Evolutionary conservation across 2,888 invertebrate genomes (phyloP).

Genomic region (Rhingia campestris): DNA sequence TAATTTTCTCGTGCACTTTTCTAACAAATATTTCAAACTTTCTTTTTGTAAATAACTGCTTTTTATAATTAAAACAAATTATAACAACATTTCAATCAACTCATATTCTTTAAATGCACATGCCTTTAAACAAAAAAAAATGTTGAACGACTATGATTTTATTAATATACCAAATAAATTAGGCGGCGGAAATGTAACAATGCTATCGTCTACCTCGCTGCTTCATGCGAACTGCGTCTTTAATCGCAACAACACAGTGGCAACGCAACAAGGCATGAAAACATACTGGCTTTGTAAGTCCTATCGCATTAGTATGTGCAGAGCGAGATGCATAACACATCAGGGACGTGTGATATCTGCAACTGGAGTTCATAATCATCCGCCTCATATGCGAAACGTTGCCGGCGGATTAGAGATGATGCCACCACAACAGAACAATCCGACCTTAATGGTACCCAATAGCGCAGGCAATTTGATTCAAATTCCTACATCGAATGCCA

Average conservation of each 20-base stretch:
- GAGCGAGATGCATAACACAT: slow-evolving; percentile 83
- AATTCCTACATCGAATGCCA: slow-evolving; percentile 60
- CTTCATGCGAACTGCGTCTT: slow-evolving; percentile 83
- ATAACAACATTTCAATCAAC: slow-evolving; percentile 37
- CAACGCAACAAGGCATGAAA: slow-evolving; percentile 83
- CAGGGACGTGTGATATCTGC: slow-evolving; percentile 83
- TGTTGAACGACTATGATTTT: slow-evolving; percentile 47
- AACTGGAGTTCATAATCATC: slow-evolving; percentile 82
- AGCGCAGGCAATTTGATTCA: slow-evolving; percentile 62
- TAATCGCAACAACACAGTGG: slow-evolving; percentile 83
- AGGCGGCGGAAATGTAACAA: slow-evolving; percentile 82
- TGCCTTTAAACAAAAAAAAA: slow-evolving; percentile 42
- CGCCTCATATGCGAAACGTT: slow-evolving; percentile 81
- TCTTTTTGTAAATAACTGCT: slow-evolving; percentile 72
- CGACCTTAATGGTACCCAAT: slow-evolving; percentile 63
- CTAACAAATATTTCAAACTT: slow-evolving; percentile 43
- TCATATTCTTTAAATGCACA: slow-evolving; percentile 55
- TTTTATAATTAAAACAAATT: slow-evolving; percentile 13
- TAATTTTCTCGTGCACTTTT: slow-evolving; percentile 32
- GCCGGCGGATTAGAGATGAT: slow-evolving; percentile 63
- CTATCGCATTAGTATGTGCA: slow-evolving; percentile 83
- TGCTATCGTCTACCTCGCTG: slow-evolving; percentile 83
- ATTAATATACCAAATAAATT: slow-evolving; percentile 67
- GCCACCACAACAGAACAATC: slow-evolving; percentile 62
- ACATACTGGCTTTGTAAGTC: slow-evolving; percentile 83